Base-by-base conservation (phyloP, 2,888 invertebrate genomes). In the Oligia strigilis region DNA sequence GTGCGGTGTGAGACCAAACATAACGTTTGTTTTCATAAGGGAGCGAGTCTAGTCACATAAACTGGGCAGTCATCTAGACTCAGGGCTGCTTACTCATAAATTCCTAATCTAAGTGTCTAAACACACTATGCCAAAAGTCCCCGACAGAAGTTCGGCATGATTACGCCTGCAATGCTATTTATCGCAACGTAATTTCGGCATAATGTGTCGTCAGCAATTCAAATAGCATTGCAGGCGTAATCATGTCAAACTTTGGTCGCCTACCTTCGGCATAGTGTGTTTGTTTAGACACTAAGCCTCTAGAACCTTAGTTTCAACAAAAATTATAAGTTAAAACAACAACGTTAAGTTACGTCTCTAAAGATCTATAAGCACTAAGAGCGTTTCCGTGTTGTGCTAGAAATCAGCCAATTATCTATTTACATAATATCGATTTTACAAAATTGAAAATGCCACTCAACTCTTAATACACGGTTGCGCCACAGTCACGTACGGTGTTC, bases 321-420 rank as follows among this genome's bases (percentile, higher is more conserved):
- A 11, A 29, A 49, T 4, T 19, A 64, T 64, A 64, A 4, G n/a
- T 29, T 19, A 64, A 46, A 29, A 66, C 19, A 23, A 49, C 4
- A 46, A 67, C 3, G 36, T 5, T 65, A 23, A 19, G 23, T 43
- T 17, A 23, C 17, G 43, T 55, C 17, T 65, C 23, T 43, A 13
- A 64, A 17, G 8, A 46, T 78, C 43, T 52, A 17, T 5, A 52
- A 66, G 13, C 19, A 14, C 55, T 78, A 40, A 66, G n/a, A 79
- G 66, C 36, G 4, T 55, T 77, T 17, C 58, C 14, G 29, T 65
- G 23, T 49, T 43, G 19, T 19, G 49, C 13, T 23, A 5, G 8
- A 60, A 14, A 29, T 69, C n/a, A 17, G n/a, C 46, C 1, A 58
- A 13, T n/a, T 58, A 19, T 19, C 5, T 43, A 52, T 67, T 29